These are phyloP conservation scores for Amia ocellicauda DNA, from an alignment of 2,113 vertebrate species.

Conservation along the genomic window DNA sequence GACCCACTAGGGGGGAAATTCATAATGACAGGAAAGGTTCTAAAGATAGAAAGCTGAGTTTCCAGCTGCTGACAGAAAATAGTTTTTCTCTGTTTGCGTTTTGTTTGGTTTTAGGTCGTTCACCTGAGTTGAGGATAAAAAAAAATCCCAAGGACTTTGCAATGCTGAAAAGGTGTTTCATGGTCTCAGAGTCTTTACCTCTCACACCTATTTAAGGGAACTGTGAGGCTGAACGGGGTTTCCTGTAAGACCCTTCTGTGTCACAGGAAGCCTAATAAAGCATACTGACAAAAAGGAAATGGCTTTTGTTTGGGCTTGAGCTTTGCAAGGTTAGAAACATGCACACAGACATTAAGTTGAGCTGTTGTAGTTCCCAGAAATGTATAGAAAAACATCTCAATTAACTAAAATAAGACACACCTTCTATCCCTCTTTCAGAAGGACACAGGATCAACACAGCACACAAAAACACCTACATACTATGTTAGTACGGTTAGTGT, in stretches of 20 bases:
- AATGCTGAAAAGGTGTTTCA: too few relatives aligned
- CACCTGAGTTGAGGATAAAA: too few relatives aligned
- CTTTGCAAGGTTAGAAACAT: background rate
- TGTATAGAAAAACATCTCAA: background rate
- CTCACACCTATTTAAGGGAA: background rate
- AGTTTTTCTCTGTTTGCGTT: background rate
- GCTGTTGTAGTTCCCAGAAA: background rate
- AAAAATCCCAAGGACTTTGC: too few relatives aligned
- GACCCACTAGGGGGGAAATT: background rate
- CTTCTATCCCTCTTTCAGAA: too few relatives aligned
- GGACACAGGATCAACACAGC: too few relatives aligned
- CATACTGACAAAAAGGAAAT: conserved; percentile 53
- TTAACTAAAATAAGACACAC: background rate
- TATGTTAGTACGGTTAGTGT: too few relatives aligned
- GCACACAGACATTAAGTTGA: background rate
- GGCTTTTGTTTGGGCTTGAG: conserved; percentile 40
- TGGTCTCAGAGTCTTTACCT: too few relatives aligned
- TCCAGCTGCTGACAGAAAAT: too few relatives aligned
- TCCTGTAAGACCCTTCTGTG: conserved; percentile 55
- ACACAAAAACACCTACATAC: too few relatives aligned
- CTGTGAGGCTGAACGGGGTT: conserved; percentile 24
- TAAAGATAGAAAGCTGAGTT: too few relatives aligned
- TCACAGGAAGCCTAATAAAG: conserved; percentile 66
- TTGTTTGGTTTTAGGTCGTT: background rate
- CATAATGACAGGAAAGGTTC: conserved; percentile 1